Conservation (phyloP, 2,888 invertebrate species). For the Epinotia bilunana region DNA sequence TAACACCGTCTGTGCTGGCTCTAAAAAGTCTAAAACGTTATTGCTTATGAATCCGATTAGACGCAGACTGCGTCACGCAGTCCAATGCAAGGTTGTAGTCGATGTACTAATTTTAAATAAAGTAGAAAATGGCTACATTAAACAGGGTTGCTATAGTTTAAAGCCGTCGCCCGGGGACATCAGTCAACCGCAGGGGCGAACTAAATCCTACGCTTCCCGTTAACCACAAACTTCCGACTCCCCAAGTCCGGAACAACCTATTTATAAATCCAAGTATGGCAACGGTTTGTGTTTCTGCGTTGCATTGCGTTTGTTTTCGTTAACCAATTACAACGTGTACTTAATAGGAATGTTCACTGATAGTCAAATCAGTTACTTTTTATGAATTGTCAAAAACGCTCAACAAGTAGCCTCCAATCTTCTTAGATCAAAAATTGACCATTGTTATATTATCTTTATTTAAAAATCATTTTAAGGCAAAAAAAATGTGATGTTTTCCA, state of each 20-base stretch:
- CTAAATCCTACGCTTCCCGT: conserved; percentile 34
- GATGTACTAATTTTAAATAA: not conserved
- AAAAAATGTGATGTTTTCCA: too few species aligned
- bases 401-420: too few species aligned
- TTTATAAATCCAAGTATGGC: conserved; percentile 13
- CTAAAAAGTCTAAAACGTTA: conserved; percentile 9
- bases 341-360: too few species aligned
- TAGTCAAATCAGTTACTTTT: not conserved
- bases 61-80: not conserved
- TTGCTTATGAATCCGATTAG: not conserved
- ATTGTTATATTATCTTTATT: too few species aligned
- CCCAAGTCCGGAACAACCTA: conserved; percentile 28
- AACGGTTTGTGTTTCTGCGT: conserved; percentile 5
- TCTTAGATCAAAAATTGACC: too few species aligned
- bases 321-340: not conserved
- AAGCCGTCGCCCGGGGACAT: conserved; percentile 11
- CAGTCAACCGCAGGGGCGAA: conserved; percentile 32
- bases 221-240: conserved; percentile 41
- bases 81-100: not conserved
- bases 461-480: too few species aligned
- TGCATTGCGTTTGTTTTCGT: conserved; percentile 23
- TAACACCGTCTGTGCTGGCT: not conserved
- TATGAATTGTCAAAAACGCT: too few species aligned
- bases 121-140: not conserved
- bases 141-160: not conserved